Conservation (phyloP, 1,140 invertebrate species). For the Melipona quadrifasciata region DNA sequence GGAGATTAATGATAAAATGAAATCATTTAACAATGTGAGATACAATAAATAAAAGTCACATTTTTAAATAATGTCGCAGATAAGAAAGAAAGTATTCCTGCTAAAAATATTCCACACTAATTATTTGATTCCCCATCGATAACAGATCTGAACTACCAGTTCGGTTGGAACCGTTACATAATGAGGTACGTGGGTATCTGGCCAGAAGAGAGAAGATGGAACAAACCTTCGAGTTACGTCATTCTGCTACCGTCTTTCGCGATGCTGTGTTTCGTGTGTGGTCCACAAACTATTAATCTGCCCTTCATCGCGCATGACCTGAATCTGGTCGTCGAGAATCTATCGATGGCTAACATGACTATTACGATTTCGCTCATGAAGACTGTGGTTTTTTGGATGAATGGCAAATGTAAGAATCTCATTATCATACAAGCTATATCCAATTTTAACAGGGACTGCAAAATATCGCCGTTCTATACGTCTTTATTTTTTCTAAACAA, state of each 20-base stretch:
- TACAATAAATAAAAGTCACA: background rate
- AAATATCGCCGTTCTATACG: too few species aligned
- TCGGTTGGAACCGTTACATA: slow-evolving; percentile 51
- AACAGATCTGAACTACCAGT: slow-evolving; percentile 28
- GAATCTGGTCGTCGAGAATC: slow-evolving; percentile 49
- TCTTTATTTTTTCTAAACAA: too few species aligned
- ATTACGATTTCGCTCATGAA: slow-evolving; percentile 46
- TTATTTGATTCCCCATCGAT: background rate
- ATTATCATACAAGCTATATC: too few species aligned
- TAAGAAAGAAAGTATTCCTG: background rate
- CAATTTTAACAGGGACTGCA: too few species aligned
- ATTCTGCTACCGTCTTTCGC: slow-evolving; percentile 1
- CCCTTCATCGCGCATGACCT: slow-evolving; percentile 30
- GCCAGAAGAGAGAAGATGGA: slow-evolving; percentile 43
- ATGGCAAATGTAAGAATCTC: slow-evolving; percentile 48
- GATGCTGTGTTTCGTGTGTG: slow-evolving; percentile 28
- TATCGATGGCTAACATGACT: slow-evolving; percentile 45
- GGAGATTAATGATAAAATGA: too few species aligned
- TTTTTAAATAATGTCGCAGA: background rate
- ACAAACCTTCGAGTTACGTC: slow-evolving; percentile 22
- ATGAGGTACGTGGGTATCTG: slow-evolving; percentile 53
- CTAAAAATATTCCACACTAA: background rate
- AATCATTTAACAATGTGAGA: too few species aligned
- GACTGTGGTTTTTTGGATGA: slow-evolving; percentile 42
- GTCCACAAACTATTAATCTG: slow-evolving; percentile 45